phyloP scores from a whole-genome alignment of 2,797 vertebrate species.

The Girardinus metallicus region DNA sequence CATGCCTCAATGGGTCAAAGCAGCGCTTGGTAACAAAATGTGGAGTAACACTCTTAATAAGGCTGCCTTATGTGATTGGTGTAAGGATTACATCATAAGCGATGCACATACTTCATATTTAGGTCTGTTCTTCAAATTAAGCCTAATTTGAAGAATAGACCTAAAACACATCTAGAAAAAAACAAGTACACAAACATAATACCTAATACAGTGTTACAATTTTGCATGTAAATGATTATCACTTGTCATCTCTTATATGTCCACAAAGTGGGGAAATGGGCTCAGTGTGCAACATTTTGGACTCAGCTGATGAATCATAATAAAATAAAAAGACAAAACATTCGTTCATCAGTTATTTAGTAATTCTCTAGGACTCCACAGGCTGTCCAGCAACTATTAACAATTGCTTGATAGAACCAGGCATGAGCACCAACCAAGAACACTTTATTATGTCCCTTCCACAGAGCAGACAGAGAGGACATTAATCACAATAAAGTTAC shows the following conservation, averaged over 20 bases:
- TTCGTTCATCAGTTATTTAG: neutral
- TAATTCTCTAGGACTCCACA: slow-evolving; percentile 1
- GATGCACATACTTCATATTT: too few species aligned
- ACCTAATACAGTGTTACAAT: neutral
- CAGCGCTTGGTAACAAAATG: too few species aligned
- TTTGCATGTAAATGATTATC: neutral
- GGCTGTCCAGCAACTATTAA: slow-evolving; percentile 49
- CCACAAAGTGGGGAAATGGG: neutral
- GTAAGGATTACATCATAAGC: too few species aligned
- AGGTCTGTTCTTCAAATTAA: too few species aligned
- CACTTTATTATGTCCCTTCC: slow-evolving; percentile 82
- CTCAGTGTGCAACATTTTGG: neutral
- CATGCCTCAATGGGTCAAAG: too few species aligned
- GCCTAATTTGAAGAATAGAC: neutral
- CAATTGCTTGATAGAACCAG: slow-evolving; percentile 74
- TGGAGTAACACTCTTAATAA: too few species aligned
- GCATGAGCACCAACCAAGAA: slow-evolving; percentile 76
- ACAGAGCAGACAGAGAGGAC: slow-evolving; percentile 71
- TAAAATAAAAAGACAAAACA: neutral
- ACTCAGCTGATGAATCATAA: neutral
- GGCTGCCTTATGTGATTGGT: too few species aligned
- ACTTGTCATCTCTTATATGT: neutral
- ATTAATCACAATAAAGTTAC: slow-evolving; percentile 80
- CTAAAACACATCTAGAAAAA: neutral
- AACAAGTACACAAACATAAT: too few species aligned